A percentile compares a stretch with the other conserved stretches of the same genome.
Evolutionary conservation across 1,140 invertebrate genomes (phyloP).

Genomic region (Melanaphis sacchari): DNA sequence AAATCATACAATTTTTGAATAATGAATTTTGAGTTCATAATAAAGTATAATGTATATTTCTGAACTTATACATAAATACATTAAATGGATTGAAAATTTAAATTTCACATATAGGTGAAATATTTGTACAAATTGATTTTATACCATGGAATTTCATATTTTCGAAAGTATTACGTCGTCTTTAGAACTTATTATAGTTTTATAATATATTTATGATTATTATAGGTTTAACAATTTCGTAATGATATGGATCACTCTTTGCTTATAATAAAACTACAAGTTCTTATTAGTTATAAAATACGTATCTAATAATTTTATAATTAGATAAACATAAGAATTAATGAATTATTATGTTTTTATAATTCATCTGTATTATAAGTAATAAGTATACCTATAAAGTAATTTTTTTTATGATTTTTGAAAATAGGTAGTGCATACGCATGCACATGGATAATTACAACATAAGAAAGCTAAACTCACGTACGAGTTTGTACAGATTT

Average conservation of each 20-base stretch:
- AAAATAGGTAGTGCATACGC: neutral
- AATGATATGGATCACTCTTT: neutral
- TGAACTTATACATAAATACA: neutral
- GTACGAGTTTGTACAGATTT: constrained; percentile 12
- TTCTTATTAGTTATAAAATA: neutral
- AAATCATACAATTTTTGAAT: neutral
- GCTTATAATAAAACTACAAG: neutral
- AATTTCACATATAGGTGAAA: neutral
- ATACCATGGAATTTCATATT: neutral
- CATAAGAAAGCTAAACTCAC: constrained; percentile 35
- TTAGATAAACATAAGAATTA: neutral
- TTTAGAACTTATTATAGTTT: neutral
- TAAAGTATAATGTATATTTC: neutral
- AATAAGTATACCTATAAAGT: neutral
- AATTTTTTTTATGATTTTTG: neutral
- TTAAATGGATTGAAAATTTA: neutral
- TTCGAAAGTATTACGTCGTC: constrained; percentile 15
- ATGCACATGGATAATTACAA: neutral
- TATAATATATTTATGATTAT: neutral
- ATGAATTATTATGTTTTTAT: neutral
- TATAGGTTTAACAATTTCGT: neutral
- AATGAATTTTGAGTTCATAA: neutral
- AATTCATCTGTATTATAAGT: neutral
- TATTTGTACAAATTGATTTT: neutral
- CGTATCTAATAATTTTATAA: neutral